A percentile compares a stretch with the other conserved stretches of the same genome.
Evolutionary conservation across 2,113 vertebrate genomes (phyloP).

Genomic region (Gila orcuttii): DNA sequence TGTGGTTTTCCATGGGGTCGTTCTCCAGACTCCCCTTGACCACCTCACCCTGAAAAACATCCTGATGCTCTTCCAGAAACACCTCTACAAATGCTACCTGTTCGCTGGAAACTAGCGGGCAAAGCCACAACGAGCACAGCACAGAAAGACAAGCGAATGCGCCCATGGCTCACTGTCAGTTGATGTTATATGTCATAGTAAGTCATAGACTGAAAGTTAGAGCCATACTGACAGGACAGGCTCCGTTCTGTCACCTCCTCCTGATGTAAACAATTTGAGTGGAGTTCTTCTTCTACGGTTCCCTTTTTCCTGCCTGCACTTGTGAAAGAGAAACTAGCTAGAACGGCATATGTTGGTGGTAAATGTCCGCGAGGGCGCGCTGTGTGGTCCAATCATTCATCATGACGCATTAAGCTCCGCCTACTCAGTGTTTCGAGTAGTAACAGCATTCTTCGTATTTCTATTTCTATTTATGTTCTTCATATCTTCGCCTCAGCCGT

Average conservation of each 20-base stretch:
- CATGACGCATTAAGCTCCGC: background rate
- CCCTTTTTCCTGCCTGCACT: background rate
- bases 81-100: constrained; percentile 76
- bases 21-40: constrained; percentile 63
- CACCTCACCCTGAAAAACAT: constrained; percentile 74
- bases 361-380: background rate
- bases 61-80: constrained; percentile 65
- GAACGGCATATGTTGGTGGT: background rate
- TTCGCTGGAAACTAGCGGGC: constrained; percentile 62
- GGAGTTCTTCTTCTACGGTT: constrained; percentile 20
- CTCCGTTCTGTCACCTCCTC: constrained; percentile 4
- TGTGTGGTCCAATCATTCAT: background rate
- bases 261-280: constrained; percentile 28
- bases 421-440: rapidly evolving
- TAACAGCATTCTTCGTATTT: background rate
- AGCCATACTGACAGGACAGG: constrained; percentile 6
- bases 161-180: constrained; percentile 1
- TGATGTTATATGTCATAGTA: background rate
- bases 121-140: constrained; percentile 34
- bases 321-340: background rate
- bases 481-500: background rate
- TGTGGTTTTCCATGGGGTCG: constrained; percentile 47
- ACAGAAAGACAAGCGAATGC: constrained; percentile 39
- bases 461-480: background rate
- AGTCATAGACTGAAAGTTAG: constrained; percentile 13